Evolutionary conservation across 2,797 vertebrate genomes (phyloP).

Genomic region (Schizopygopsis malacanthus): DNA sequence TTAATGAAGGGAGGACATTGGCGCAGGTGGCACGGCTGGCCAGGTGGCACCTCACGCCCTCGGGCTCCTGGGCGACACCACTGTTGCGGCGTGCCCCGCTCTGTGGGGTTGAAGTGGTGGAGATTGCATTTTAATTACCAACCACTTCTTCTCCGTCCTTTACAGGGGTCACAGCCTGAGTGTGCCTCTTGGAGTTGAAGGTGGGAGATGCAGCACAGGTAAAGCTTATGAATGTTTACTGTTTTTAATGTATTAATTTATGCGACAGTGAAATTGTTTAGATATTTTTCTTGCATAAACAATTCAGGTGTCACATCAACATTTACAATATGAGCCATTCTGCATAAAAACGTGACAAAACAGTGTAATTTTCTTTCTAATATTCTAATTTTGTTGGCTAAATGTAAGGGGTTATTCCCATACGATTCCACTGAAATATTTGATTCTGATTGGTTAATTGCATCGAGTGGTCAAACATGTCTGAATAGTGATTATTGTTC

Average conservation of each 20-base stretch:
- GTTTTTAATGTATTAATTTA: not conserved
- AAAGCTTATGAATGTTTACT: constrained; percentile 15
- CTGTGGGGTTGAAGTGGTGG: constrained; percentile 68
- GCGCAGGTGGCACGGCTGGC: constrained; percentile 81
- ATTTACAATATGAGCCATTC: not conserved
- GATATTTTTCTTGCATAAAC: not conserved
- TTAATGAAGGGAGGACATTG: constrained; percentile 84
- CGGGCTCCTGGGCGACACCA: constrained; percentile 68
- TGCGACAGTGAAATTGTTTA: not conserved
- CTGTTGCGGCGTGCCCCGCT: constrained; percentile 49
- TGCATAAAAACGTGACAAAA: not conserved
- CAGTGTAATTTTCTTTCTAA: not conserved
- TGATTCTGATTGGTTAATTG: not conserved
- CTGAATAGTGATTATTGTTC: not conserved
- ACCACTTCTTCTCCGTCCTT: constrained; percentile 79
- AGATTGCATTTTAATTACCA: constrained; percentile 87
- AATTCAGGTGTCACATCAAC: not conserved
- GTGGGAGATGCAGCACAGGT: constrained; percentile 40
- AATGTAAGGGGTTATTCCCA: not conserved
- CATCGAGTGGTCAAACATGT: not conserved
- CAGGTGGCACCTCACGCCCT: constrained; percentile 82
- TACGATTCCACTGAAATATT: not conserved
- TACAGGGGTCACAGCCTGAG: constrained; percentile 74
- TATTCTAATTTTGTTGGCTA: not conserved
- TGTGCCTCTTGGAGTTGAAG: constrained; percentile 55